Evolutionary conservation across 1,140 invertebrate species (phyloP).

Genomic region (Drosophila sturtevanti): DNA sequence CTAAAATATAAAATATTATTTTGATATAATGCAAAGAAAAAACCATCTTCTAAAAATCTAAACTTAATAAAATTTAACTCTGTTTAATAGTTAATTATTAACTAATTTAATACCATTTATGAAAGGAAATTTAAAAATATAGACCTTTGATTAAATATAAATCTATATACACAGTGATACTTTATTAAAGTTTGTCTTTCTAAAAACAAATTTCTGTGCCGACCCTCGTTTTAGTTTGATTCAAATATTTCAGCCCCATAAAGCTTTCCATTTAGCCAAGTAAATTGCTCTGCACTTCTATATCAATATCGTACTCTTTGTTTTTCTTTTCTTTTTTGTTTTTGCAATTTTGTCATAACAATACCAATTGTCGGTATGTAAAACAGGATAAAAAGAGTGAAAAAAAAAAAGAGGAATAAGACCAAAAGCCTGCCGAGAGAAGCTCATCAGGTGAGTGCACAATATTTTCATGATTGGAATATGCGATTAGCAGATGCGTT

Average conservation of each 20-base stretch:
- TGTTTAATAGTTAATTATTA: too few relatives aligned
- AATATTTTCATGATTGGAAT: constrained; percentile 25
- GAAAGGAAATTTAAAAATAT: too few relatives aligned
- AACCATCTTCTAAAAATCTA: too few relatives aligned
- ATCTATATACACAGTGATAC: too few relatives aligned
- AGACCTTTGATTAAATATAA: too few relatives aligned
- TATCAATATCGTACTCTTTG: neutral
- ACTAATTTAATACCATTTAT: too few relatives aligned
- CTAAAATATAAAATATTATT: too few relatives aligned
- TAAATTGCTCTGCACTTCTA: neutral
- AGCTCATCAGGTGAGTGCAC: constrained; percentile 5
- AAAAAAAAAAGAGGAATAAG: neutral
- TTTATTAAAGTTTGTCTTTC: too few relatives aligned
- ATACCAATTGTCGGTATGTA: constrained; percentile 24
- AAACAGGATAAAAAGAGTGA: neutral
- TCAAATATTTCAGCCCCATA: neutral
- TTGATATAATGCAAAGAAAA: too few relatives aligned
- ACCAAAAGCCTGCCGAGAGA: neutral
- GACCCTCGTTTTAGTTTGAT: neutral
- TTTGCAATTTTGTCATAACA: constrained; percentile 33
- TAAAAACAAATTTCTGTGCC: neutral
- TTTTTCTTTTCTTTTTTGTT: constrained; percentile 1
- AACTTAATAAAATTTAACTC: too few relatives aligned
- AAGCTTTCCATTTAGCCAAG: neutral
- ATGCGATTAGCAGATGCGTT: constrained; percentile 26